Conservation (phyloP, 2,797 vertebrate genomes). For the Nothura maculosa region DNA sequence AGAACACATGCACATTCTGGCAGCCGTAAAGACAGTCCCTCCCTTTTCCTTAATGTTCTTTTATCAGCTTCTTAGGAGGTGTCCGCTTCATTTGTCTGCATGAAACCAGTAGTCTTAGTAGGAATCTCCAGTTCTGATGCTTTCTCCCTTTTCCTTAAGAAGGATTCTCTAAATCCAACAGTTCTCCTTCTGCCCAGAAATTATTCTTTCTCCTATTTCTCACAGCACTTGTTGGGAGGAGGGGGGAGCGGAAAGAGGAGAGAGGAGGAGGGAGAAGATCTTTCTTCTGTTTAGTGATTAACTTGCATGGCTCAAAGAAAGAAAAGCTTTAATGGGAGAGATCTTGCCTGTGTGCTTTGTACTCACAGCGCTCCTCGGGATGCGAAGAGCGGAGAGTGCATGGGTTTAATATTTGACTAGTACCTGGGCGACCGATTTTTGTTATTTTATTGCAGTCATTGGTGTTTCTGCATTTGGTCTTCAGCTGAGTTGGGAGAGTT, state of each 20-base stretch:
- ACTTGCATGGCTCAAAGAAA: conserved; percentile 60
- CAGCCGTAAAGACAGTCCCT: conserved; percentile 62
- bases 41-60: conserved; percentile 72
- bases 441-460: neutral
- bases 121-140: conserved; percentile 31
- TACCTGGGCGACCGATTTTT: neutral
- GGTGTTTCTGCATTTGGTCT: conserved; percentile 42
- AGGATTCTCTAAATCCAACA: conserved; percentile 38
- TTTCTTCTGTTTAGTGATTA: conserved; percentile 58
- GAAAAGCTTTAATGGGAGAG: conserved; percentile 76
- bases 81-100: conserved; percentile 63
- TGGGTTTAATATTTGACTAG: conserved; percentile 34
- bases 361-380: conserved; percentile 22
- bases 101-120: conserved; percentile 39
- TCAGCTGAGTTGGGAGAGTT: conserved; percentile 43
- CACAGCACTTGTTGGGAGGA: conserved; percentile 28
- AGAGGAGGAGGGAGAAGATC: conserved; percentile 55
- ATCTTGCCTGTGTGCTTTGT: conserved; percentile 60
- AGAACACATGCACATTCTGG: conserved; percentile 72
- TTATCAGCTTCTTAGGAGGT: conserved; percentile 73
- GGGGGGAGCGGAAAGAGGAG: conserved; percentile 7
- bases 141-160: neutral
- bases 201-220: conserved; percentile 20
- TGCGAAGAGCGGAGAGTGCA: conserved; percentile 15
- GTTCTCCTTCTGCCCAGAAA: conserved; percentile 23